A percentile compares a stretch with the other conserved stretches of the same genome.
Conservation (phyloP, 1,140 invertebrate genomes). For the Marisa cornuarietis region DNA sequence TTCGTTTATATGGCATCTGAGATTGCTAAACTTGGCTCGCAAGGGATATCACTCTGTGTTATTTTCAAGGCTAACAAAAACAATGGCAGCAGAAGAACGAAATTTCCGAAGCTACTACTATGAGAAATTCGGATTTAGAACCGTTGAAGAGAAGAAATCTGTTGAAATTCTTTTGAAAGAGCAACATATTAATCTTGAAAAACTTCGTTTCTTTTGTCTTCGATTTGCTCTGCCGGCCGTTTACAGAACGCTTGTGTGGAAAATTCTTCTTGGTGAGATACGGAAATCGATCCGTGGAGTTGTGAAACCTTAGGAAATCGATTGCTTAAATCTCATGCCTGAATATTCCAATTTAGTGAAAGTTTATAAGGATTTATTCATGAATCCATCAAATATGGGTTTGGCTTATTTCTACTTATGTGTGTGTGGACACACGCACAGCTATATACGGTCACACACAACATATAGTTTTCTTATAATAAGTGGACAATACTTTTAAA, state of each 20-base stretch:
- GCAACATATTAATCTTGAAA: constrained; percentile 81
- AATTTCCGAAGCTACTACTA: constrained; percentile 93
- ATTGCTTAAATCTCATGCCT: no score
- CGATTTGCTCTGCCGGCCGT: constrained; percentile 82
- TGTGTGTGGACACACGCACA: no score
- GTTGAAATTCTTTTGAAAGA: constrained; percentile 91
- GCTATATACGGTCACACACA: no score
- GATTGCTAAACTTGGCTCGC: background rate
- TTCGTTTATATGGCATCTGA: no score
- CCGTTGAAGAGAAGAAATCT: constrained; percentile 91
- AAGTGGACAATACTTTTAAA: no score
- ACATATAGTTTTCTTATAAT: no score
- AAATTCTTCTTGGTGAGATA: constrained; percentile 78
- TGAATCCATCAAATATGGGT: no score
- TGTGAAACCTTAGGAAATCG: no score
- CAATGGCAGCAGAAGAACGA: constrained; percentile 64
- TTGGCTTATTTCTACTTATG: no score
- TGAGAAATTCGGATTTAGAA: constrained; percentile 87
- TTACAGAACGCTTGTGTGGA: constrained; percentile 86
- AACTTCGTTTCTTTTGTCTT: constrained; percentile 85
- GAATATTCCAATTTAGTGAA: no score
- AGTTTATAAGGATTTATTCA: no score
- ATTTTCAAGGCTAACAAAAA: background rate
- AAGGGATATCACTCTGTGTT: background rate
- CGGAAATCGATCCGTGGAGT: background rate